phyloP scores from a whole-genome alignment of 2,888 invertebrate genomes.

The Dicyrtomina minuta region DNA sequence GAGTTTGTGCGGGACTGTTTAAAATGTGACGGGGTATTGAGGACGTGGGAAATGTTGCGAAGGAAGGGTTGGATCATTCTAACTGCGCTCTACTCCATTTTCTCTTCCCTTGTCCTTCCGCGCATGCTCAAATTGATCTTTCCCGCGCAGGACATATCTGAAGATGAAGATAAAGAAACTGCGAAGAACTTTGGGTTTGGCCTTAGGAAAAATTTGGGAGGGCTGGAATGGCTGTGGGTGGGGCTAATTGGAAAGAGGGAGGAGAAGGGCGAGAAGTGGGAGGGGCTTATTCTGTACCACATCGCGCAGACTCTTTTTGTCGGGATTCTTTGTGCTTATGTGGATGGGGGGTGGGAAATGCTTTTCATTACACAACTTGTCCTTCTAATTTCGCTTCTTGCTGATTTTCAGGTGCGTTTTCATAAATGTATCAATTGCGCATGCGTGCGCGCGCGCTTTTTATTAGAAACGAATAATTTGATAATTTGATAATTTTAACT shows the following conservation, averaged over 20 bases:
- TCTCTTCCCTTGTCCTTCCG: too few relatives aligned
- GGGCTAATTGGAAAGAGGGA: background rate
- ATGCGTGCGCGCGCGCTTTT: too few relatives aligned
- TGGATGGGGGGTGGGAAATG: slow-evolving; percentile 37
- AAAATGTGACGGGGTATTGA: background rate
- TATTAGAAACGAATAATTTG: too few relatives aligned
- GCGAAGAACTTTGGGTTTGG: too few relatives aligned
- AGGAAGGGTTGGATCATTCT: slow-evolving; percentile 9
- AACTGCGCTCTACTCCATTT: background rate
- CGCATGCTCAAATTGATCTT: too few relatives aligned
- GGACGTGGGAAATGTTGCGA: background rate
- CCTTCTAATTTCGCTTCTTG: slow-evolving; percentile 22
- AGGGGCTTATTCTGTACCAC: background rate
- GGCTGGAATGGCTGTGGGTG: too few relatives aligned
- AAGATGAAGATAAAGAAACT: too few relatives aligned
- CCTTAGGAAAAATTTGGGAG: too few relatives aligned
- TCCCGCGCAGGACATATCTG: too few relatives aligned
- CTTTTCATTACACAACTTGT: slow-evolving; percentile 30
- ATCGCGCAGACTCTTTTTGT: slow-evolving; percentile 21
- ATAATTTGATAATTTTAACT: too few relatives aligned
- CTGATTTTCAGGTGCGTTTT: slow-evolving; percentile 29
- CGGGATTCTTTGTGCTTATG: slow-evolving; percentile 13
- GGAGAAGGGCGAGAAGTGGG: background rate
- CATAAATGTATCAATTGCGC: background rate
- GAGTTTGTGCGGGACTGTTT: too few relatives aligned